Conservation (phyloP, 2,797 vertebrate genomes). For the Numenius phaeopus region DNA sequence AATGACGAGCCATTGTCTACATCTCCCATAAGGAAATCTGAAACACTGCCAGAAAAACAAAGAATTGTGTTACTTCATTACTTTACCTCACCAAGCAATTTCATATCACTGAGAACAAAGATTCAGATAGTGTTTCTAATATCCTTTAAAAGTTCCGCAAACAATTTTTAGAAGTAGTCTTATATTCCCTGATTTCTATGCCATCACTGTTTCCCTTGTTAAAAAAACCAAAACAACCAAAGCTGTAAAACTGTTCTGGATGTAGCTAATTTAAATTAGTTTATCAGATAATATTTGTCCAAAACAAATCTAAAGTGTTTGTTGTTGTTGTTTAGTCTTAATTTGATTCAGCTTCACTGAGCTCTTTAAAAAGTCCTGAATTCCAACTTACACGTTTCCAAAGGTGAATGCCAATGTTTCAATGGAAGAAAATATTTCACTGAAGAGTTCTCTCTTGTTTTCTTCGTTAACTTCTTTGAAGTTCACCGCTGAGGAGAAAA, state of each 20-base stretch:
- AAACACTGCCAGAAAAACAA: slow-evolving; percentile 87
- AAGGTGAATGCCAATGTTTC: slow-evolving; percentile 97
- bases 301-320: background rate
- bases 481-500: slow-evolving; percentile 88
- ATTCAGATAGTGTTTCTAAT: background rate
- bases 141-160: background rate
- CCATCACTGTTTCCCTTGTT: background rate
- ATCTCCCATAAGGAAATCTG: slow-evolving; percentile 99
- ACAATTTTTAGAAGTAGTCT: background rate
- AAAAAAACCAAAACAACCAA: background rate
- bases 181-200: background rate
- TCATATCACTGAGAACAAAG: background rate
- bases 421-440: slow-evolving; percentile 93
- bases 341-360: background rate
- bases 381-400: slow-evolving; percentile 95
- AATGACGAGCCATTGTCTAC: slow-evolving; percentile 93
- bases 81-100: background rate
- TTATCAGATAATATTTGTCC: background rate
- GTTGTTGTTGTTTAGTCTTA: background rate
- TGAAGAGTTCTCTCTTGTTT: slow-evolving; percentile 91
- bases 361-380: background rate
- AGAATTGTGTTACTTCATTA: slow-evolving; percentile 35
- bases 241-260: background rate
- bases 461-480: slow-evolving; percentile 96
- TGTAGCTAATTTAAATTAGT: background rate